These are phyloP conservation scores for Haplochromis burtoni DNA, from an alignment of 2,113 vertebrate species.

Conservation along the genomic window DNA sequence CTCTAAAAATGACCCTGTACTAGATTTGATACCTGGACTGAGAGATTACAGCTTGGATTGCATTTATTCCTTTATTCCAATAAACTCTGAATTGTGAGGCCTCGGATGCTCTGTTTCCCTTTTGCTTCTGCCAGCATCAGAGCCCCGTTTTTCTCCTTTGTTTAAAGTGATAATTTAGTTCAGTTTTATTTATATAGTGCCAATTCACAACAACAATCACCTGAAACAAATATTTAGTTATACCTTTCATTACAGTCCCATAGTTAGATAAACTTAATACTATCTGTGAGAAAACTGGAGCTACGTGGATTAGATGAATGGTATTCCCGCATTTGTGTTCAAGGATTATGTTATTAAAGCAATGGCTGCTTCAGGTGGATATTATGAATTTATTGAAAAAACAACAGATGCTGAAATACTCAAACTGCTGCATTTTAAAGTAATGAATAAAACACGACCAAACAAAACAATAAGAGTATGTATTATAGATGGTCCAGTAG, in stretches of 20 bases:
- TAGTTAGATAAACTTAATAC: neutral
- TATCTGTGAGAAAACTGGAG: neutral
- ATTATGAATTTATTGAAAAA: neutral
- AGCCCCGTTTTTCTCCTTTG: neutral
- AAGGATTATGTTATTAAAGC: neutral
- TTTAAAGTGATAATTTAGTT: neutral
- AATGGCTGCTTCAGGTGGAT: neutral
- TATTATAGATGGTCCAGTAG: neutral
- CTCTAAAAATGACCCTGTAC: neutral
- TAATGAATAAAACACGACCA: neutral
- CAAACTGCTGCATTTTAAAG: neutral
- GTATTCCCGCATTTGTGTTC: neutral
- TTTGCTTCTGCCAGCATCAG: neutral
- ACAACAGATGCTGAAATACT: neutral
- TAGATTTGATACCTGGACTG: neutral
- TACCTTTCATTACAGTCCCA: neutral
- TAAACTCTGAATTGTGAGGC: neutral
- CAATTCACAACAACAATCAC: neutral
- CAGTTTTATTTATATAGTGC: neutral
- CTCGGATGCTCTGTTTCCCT: neutral
- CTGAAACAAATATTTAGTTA: neutral
- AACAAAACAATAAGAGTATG: neutral
- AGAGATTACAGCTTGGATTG: neutral
- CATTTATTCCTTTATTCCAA: neutral
- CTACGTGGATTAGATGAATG: neutral